Evolutionary conservation across 2,888 invertebrate species (phyloP).

Genomic region (Gastrophysa polygoni): DNA sequence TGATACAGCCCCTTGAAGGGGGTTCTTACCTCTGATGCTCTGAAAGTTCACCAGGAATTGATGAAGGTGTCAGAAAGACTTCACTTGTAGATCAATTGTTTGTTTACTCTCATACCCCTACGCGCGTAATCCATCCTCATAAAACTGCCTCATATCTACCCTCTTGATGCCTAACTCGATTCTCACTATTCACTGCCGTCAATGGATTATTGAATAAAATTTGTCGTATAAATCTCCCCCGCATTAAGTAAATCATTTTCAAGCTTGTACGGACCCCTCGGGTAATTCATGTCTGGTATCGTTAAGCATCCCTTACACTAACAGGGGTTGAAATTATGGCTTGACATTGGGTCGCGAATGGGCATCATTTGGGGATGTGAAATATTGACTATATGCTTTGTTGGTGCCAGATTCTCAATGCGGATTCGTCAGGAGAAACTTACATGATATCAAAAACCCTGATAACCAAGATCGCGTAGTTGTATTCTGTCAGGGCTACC

Average conservation of each 20-base stretch:
- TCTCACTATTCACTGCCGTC: slow-evolving; percentile 39
- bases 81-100: no score
- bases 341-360: slow-evolving; percentile 39
- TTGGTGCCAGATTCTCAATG: not conserved
- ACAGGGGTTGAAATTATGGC: slow-evolving; percentile 46
- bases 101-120: slow-evolving; percentile 11
- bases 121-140: slow-evolving; percentile 28
- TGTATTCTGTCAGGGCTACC: no score
- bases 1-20: no score
- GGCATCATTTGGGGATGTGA: slow-evolving; percentile 30
- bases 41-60: no score
- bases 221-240: slow-evolving; percentile 47
- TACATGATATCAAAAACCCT: no score
- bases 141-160: slow-evolving; percentile 30
- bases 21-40: no score
- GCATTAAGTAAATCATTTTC: slow-evolving; percentile 51
- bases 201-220: slow-evolving; percentile 48
- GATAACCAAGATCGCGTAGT: no score
- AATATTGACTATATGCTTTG: not conserved
- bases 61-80: no score
- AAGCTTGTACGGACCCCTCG: slow-evolving; percentile 47
- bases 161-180: slow-evolving; percentile 28
- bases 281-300: slow-evolving; percentile 48
- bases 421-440: no score
- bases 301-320: slow-evolving; percentile 45